Evolutionary conservation across 2,113 vertebrate genomes (phyloP), one percentile per base, ranked within the genome.

Genomic region (Cinclus cinclus): DNA sequence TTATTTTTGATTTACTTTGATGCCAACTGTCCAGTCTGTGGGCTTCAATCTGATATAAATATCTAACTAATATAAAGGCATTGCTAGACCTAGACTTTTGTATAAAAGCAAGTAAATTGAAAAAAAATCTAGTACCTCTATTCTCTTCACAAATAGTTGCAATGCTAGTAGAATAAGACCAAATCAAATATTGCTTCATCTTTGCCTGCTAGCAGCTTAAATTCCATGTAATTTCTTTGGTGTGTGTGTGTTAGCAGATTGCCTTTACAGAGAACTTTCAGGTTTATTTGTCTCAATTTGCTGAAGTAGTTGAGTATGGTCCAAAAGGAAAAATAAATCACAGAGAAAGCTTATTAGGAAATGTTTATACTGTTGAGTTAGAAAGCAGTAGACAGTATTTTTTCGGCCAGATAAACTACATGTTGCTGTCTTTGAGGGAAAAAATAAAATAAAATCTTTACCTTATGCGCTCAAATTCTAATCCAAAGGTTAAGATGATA

Each of bases 251-350:
- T 74, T 92, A 96, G 55, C 46, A 53, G 16, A 60, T 70, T 93
- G 77, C 60, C 23, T 79, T 70, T 76, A 68, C 46, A 78, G 68
- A 64, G 62, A 80, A 39, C 49, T 83, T 97, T 93, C 23, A 7
- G 46, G 82, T 97, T 96, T 93, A 96, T 97, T 97, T 95, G 94
- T 98, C 95, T 97, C 96, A 96, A 74, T 97, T 97, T 96, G 83
- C 95, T 96, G 84, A 89, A 95, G 63, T 64, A 69, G 76, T 80
- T 94, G 86, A 84, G 86, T 93, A 84, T 84, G 56, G 60, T 78
- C 83, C 93, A 97, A 96, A 97, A 95, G 94, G 83, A 95, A 93
- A 95, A 93, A 93, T 88, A 95, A 93, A 93, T 90, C 88, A 95
- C 47, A 83, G 60, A 84, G 84, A 87, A 96, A 56, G 23, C 91